Percentiles rank a stretch among this genome's conserved stretches.
These are phyloP conservation scores for Thomomys bottae DNA, from an alignment of 2,113 vertebrate species.

Conservation along the genomic window DNA sequence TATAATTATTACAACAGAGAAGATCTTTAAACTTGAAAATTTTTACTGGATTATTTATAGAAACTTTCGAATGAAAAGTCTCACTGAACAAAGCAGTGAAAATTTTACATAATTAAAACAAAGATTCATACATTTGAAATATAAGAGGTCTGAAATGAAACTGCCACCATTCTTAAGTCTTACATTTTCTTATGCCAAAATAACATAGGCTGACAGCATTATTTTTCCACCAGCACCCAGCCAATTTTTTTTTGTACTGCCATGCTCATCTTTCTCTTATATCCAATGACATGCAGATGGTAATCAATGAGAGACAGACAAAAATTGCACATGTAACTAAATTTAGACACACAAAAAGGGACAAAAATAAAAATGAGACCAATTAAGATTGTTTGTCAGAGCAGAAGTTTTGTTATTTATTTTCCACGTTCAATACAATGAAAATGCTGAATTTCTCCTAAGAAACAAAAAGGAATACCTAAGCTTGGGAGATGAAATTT, in stretches of 20 bases:
- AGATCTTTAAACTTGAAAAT: not conserved
- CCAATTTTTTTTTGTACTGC: not conserved
- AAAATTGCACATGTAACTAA: too few species aligned
- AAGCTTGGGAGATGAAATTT: not conserved
- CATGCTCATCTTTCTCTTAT: not conserved
- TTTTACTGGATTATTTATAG: not conserved
- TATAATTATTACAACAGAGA: not conserved
- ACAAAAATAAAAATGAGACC: too few species aligned
- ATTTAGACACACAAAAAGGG: too few species aligned
- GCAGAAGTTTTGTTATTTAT: not conserved
- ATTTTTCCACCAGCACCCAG: not conserved
- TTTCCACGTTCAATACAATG: not conserved
- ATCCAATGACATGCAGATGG: not conserved
- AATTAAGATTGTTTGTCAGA: too few species aligned
- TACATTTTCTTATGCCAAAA: not conserved
- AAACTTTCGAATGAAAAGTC: not conserved
- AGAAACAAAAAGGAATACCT: not conserved
- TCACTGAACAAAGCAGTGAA: not conserved
- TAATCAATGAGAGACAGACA: too few species aligned
- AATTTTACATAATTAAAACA: not conserved
- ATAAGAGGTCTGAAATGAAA: not conserved
- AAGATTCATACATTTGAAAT: not conserved
- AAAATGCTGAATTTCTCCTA: not conserved
- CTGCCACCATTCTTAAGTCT: not conserved
- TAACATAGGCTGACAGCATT: not conserved